Conservation (phyloP, 1,140 invertebrate genomes). For the Drosophila obscura region DNA sequence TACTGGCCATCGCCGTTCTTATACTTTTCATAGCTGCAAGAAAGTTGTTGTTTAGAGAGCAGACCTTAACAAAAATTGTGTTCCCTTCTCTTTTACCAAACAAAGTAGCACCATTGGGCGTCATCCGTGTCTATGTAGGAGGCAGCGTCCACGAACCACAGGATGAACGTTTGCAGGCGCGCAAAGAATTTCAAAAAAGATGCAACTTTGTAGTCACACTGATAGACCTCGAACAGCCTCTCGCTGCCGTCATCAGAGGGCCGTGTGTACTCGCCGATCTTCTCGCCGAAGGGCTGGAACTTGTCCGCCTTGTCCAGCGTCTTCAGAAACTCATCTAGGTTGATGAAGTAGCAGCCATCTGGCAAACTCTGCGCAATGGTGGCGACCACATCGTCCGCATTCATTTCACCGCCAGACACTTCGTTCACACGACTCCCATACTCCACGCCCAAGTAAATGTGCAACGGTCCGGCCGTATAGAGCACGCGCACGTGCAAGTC, state of each 20-base stretch:
- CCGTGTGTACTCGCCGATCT: conserved; percentile 82
- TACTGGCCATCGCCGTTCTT: conserved; percentile 86
- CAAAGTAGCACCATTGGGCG: conserved; percentile 95
- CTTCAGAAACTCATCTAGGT: conserved; percentile 81
- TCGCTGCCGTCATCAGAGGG: conserved; percentile 84
- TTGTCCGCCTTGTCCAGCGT: conserved; percentile 81
- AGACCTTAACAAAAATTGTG: background rate
- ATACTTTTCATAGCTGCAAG: conserved; percentile 92
- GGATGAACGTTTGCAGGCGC: conserved; percentile 94
- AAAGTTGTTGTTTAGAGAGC: background rate
- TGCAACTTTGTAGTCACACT: conserved; percentile 87
- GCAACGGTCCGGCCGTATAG: conserved; percentile 92
- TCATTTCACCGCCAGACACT: conserved; percentile 84
- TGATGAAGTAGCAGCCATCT: conserved; percentile 78
- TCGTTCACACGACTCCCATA: conserved; percentile 73
- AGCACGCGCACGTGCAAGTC: conserved; percentile 91
- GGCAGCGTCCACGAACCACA: conserved; percentile 98
- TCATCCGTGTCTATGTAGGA: conserved; percentile 97
- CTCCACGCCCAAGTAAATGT: conserved; percentile 87
- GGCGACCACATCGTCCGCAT: conserved; percentile 93
- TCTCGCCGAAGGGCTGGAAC: conserved; percentile 83
- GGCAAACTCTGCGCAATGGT: conserved; percentile 87
- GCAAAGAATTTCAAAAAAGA: conserved; percentile 92
- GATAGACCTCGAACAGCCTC: conserved; percentile 92
- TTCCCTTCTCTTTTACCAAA: conserved; percentile 88